phyloP scores from a whole-genome alignment of 2,888 invertebrate genomes.

The Tipula lateralis region DNA sequence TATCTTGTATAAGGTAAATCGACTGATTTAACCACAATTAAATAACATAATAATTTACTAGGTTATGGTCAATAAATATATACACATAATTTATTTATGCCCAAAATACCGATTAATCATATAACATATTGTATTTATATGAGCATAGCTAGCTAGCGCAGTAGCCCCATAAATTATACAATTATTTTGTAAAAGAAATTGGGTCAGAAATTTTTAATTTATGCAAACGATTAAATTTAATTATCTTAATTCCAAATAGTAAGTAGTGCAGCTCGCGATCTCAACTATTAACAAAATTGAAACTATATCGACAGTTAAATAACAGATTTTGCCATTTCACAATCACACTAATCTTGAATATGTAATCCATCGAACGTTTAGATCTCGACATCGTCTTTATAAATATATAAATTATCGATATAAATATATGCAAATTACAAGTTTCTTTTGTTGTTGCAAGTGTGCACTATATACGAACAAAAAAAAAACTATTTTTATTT shows the following conservation, averaged over 20 bases:
- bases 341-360: neutral
- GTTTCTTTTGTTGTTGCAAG: neutral
- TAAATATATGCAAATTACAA: constrained; percentile 15
- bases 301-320: neutral
- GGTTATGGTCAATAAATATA: neutral
- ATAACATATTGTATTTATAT: neutral
- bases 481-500: constrained; percentile 19
- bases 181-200: neutral
- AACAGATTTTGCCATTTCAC: neutral
- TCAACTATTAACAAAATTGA: neutral
- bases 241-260: neutral
- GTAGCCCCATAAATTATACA: neutral
- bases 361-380: neutral
- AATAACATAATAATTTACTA: neutral
- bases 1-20: too few species aligned
- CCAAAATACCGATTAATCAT: neutral
- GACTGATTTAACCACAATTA: neutral
- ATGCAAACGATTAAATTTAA: neutral
- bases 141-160: neutral
- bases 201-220: neutral
- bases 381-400: too few species aligned
- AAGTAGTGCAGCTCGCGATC: neutral
- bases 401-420: too few species aligned
- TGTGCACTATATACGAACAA: neutral
- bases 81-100: neutral